Base-by-base conservation (phyloP, 2,888 invertebrate genomes). In the Arenicola marina region DNA sequence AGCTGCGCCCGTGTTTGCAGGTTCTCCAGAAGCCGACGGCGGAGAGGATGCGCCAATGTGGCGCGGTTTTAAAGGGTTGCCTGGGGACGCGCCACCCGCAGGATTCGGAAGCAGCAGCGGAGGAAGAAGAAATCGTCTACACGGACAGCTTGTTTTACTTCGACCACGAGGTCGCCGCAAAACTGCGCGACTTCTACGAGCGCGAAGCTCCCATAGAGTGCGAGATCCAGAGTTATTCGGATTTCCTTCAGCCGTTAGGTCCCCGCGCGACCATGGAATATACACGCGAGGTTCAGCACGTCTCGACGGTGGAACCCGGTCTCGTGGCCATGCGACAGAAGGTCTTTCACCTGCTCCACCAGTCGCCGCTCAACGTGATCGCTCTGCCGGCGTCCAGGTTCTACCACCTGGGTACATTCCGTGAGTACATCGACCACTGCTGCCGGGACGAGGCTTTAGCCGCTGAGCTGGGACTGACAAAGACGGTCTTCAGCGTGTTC, bases 121-220 rank as follows among this genome's bases (percentile, higher is more conserved):
- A 48, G 24, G 28, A 48, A 15, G 60, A 59, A 18, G 56, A 63
- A 60, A 68, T 70, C 43, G 83, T 83, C 15, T 85, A 83, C 73
- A 85, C 84, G 11, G 86, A 86, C 71, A 85, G 85, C 69, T 76
- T 78, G 7, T 86, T 84, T 68, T 85, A 78, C 73, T 83, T 85
- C 73, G 80, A 81, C 58, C 76, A 76, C 58, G 72, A 76, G 38
- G 73, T 84, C 11, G 74, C 78, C 31, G 68, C 73, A 24, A 76
- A 76, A 59, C 73, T 86, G 32, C 62, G 83, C 1, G 59, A 73
- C 2, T 81, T 83, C 64, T 78, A 78, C 60, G 62, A 72, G 33
- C 65, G 69, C 54, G 69, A 79, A 57, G 72, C 74, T 4, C 78
- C 79, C 3, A 61, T 85, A 15, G 67, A 69, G 7, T 80, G 82